A percentile compares a stretch with the other conserved stretches of the same genome.
phyloP scores from a whole-genome alignment of 1,140 invertebrate species.

The Brevipalpus yothersi region DNA sequence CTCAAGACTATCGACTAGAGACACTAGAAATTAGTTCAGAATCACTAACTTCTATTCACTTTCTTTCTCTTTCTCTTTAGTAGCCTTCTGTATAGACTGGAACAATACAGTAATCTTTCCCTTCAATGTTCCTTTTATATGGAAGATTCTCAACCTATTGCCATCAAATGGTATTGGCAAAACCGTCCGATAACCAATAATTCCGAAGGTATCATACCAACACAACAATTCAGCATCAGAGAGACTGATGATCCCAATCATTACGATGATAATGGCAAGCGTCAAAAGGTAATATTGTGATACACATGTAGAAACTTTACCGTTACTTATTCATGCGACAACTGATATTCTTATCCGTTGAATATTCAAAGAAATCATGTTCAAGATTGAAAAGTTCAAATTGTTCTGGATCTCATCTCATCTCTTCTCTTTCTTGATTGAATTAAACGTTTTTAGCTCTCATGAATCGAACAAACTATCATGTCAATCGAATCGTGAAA shows the following conservation, averaged over 20 bases:
- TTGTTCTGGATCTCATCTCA: no score
- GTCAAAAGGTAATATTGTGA: not conserved
- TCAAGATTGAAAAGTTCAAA: no score
- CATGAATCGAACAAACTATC: no score
- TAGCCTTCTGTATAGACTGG: not conserved
- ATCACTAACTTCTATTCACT: not conserved
- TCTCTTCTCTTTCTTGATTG: no score
- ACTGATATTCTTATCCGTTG: not conserved
- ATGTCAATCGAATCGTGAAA: no score
- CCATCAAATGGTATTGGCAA: conserved; percentile 9
- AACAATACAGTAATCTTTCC: not conserved
- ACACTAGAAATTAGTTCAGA: no score
- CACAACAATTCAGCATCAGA: conserved; percentile 4
- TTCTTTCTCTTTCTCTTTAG: not conserved
- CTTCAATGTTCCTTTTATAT: not conserved
- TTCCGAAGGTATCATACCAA: conserved; percentile 1
- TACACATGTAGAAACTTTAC: not conserved
- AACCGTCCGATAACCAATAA: conserved; percentile 7
- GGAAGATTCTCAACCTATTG: not conserved
- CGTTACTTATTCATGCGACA: not conserved
- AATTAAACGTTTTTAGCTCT: no score
- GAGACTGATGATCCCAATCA: not conserved
- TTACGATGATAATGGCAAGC: not conserved
- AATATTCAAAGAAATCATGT: no score
- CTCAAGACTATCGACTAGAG: no score